Evolutionary conservation across 2,113 vertebrate species (phyloP).

Genomic region (Coreoperca whiteheadi): DNA sequence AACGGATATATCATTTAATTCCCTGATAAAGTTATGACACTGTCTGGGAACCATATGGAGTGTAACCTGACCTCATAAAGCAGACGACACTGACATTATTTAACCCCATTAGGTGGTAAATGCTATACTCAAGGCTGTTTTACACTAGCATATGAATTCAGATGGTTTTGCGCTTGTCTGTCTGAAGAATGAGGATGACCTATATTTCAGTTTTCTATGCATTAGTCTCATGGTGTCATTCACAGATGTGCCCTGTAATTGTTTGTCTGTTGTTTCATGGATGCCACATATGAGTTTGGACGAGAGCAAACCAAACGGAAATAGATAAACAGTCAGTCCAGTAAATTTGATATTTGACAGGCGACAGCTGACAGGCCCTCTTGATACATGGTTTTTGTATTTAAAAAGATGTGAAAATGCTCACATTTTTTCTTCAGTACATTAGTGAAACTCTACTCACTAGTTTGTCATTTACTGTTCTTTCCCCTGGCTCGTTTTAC

Average conservation of each 20-base stretch:
- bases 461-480: too few species aligned
- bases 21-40: not conserved
- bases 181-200: not conserved
- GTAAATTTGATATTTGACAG: not conserved
- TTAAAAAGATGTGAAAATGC: not conserved
- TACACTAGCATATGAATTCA: not conserved
- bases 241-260: not conserved
- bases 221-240: not conserved
- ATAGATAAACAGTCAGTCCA: too few species aligned
- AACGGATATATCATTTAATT: constrained; percentile 8
- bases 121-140: not conserved
- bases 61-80: not conserved
- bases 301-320: not conserved
- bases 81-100: not conserved
- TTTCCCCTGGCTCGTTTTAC: not conserved
- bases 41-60: constrained; percentile 3
- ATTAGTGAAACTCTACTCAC: not conserved
- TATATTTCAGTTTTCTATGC: not conserved
- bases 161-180: not conserved
- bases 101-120: not conserved
- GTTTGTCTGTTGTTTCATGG: not conserved
- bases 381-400: not conserved
- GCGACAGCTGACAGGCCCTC: not conserved
- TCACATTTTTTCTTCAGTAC: not conserved
- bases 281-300: not conserved